These are phyloP conservation scores for Chrysaora quinquecirrha DNA, from an alignment of 30 jellyfish, hydroid and myxozoan genomes.

Conservation along the genomic window DNA sequence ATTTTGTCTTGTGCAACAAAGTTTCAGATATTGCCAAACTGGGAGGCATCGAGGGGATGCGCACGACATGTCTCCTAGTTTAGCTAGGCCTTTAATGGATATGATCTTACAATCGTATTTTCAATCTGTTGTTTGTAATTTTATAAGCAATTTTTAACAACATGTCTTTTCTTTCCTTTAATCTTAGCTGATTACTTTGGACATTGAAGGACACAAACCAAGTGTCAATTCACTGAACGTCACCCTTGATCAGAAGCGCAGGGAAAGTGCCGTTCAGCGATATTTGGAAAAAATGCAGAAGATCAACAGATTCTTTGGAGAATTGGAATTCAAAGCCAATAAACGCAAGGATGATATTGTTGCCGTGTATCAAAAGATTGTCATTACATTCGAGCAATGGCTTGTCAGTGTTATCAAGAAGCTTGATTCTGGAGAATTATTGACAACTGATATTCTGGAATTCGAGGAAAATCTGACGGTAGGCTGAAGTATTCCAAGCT, in stretches of 20 bases:
- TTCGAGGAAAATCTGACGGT: conserved; percentile 88
- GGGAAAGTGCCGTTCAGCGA: conserved; percentile 70
- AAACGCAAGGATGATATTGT: conserved; percentile 80
- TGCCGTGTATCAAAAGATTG: conserved; percentile 67
- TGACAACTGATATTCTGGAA: conserved; percentile 85
- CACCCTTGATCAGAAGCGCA: conserved; percentile 56
- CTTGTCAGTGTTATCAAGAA: conserved; percentile 40
- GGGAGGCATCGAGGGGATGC: too few relatives aligned
- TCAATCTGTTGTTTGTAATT: too few relatives aligned
- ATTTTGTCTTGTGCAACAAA: too few relatives aligned
- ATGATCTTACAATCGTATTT: too few relatives aligned
- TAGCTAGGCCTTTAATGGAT: too few relatives aligned
- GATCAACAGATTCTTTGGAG: conserved; percentile 70
- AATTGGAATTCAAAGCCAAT: conserved; percentile 55
- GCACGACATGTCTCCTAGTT: too few relatives aligned
- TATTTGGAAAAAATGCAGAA: conserved; percentile 63
- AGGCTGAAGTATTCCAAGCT: too few relatives aligned
- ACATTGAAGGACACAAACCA: conserved; percentile 89
- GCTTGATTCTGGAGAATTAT: conserved; percentile 74
- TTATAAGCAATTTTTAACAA: too few relatives aligned
- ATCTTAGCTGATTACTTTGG: conserved; percentile 66
- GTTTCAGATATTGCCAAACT: too few relatives aligned
- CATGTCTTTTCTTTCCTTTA: too few relatives aligned
- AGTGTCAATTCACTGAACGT: conserved; percentile 68
- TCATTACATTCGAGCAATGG: conserved; percentile 85